These are phyloP conservation scores for Falco novaeseelandiae DNA, from an alignment of 2,797 vertebrate species.

Conservation along the genomic window DNA sequence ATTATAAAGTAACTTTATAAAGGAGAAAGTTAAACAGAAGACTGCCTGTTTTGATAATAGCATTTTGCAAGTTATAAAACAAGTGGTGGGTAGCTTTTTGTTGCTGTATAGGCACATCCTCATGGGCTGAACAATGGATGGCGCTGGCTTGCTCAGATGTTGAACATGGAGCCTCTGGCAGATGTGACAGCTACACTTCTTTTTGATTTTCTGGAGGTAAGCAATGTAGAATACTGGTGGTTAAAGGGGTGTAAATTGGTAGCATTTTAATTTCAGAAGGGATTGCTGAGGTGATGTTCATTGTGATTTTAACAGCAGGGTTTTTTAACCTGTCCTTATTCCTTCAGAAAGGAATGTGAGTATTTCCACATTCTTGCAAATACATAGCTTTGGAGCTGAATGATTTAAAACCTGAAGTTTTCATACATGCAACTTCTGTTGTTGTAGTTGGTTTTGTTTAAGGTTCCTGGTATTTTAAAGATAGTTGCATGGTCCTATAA, in stretches of 20 bases:
- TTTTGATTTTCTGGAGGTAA: slow-evolving; percentile 93
- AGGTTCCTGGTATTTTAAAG: background rate
- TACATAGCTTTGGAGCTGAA: background rate
- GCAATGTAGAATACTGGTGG: background rate
- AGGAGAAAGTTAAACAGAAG: background rate
- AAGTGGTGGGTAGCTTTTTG: background rate
- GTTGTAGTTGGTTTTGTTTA: background rate
- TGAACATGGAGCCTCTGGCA: slow-evolving; percentile 94
- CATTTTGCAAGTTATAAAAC: background rate
- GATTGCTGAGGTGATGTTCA: background rate
- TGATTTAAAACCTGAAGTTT: background rate
- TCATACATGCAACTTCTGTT: background rate
- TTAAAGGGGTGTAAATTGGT: background rate
- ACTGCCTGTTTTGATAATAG: background rate
- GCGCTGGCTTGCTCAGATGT: slow-evolving; percentile 92
- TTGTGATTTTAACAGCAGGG: background rate
- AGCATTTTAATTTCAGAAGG: background rate
- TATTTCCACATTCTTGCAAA: background rate
- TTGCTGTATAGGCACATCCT: slow-evolving; percentile 77
- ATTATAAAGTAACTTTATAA: background rate
- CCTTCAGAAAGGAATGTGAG: background rate
- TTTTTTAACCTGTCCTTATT: background rate
- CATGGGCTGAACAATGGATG: slow-evolving; percentile 91
- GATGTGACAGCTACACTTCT: slow-evolving; percentile 93
- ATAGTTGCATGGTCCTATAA: background rate